A percentile compares a stretch with the other conserved stretches of the same genome.
Conservation (phyloP, 1,140 invertebrate genomes). For the Pentalonia nigronervosa region DNA sequence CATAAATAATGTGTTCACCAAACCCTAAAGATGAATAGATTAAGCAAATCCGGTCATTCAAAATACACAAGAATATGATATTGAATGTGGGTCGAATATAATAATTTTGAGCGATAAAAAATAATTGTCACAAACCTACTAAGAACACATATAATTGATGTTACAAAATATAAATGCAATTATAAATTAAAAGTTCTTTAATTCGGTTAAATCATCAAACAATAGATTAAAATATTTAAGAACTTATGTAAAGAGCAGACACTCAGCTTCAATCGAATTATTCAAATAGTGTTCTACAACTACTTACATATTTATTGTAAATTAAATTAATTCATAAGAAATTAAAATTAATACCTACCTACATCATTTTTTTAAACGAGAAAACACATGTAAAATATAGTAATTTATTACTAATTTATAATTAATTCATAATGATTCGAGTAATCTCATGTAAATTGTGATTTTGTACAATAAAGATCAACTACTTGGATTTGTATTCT, state of each 20-base stretch:
- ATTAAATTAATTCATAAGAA: background rate
- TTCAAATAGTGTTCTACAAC: background rate
- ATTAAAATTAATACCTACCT: background rate
- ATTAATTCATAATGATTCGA: background rate
- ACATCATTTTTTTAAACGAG: background rate
- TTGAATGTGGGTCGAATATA: background rate
- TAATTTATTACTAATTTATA: too few relatives aligned
- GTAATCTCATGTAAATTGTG: background rate
- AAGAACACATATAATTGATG: background rate
- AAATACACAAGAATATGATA: background rate
- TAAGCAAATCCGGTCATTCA: background rate
- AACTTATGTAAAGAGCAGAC: background rate
- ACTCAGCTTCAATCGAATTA: background rate
- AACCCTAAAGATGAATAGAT: slow-evolving; percentile 44
- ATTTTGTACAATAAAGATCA: background rate
- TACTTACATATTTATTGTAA: background rate
- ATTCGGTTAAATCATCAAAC: background rate
- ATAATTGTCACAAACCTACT: background rate
- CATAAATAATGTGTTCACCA: slow-evolving; percentile 30
- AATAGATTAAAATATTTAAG: background rate
- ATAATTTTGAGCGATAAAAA: background rate
- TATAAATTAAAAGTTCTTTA: background rate
- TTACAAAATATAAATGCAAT: background rate
- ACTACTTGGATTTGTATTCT: background rate
- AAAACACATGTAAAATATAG: background rate